Percentiles rank a stretch among this genome's conserved stretches.
Conservation (phyloP, 2,888 invertebrate genomes). For the Drosophila rellima region DNA sequence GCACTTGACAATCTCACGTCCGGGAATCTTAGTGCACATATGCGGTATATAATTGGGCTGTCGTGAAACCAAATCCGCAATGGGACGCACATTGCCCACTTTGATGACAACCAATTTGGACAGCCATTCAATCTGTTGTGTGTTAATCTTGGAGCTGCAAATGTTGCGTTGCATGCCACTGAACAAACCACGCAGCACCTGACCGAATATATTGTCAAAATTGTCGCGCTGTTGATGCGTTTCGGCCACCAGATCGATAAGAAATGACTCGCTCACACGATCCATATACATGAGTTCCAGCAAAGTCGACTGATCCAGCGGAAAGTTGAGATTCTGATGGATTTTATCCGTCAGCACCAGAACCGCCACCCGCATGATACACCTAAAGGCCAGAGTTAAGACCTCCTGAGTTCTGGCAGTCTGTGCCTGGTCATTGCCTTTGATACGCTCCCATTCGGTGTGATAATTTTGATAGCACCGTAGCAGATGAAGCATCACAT, state of each 20-base stretch:
- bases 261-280: conserved; percentile 88
- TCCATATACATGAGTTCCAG: conserved; percentile 88
- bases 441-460: conserved; percentile 22
- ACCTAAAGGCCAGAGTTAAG: conserved; percentile 55
- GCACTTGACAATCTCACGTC: conserved; percentile 94
- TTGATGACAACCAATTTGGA: conserved; percentile 93
- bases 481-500: conserved; percentile 81
- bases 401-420: conserved; percentile 28
- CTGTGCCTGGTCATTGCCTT: conserved; percentile 5
- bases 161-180: conserved; percentile 85
- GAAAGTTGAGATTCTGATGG: conserved; percentile 75
- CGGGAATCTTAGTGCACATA: conserved; percentile 91
- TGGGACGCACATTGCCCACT: conserved; percentile 90
- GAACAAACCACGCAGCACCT: conserved; percentile 83
- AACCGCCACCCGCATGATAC: conserved; percentile 74
- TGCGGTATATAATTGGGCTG: conserved; percentile 91
- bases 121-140: conserved; percentile 91
- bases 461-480: conserved; percentile 82
- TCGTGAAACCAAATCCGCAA: conserved; percentile 89
- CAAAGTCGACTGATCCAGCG: conserved; percentile 86
- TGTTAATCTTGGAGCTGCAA: conserved; percentile 84
- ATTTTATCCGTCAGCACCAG: conserved; percentile 82
- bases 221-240: conserved; percentile 85
- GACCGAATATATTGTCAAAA: conserved; percentile 83
- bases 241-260: conserved; percentile 87